phyloP scores from a whole-genome alignment of 2,113 vertebrate genomes.

The Gymnarchus niloticus region DNA sequence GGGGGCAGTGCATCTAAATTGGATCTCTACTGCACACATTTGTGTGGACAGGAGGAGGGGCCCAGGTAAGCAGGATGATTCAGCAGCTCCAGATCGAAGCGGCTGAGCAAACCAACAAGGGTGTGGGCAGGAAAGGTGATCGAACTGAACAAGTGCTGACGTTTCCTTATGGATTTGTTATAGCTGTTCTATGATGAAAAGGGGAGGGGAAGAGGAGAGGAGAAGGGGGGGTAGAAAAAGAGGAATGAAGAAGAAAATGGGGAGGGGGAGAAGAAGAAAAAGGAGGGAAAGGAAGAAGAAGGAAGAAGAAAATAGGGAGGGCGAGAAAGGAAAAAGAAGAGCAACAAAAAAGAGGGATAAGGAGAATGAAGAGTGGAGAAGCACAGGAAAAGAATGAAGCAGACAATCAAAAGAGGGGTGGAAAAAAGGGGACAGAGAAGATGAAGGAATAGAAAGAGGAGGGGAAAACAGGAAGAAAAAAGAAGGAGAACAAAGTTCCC shows the following conservation, averaged over 20 bases:
- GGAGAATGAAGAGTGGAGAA: constrained; percentile 11
- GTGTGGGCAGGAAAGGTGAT: neutral
- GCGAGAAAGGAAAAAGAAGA: neutral
- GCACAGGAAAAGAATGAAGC: neutral
- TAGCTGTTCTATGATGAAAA: neutral
- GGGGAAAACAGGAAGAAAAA: neutral
- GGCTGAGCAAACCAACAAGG: neutral
- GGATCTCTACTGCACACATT: constrained; percentile 55
- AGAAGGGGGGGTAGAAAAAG: neutral
- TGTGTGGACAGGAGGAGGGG: neutral
- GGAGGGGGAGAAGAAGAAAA: neutral
- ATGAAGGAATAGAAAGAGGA: neutral
- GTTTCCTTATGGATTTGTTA: neutral
- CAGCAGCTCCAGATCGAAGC: no score
- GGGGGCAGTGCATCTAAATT: constrained; percentile 58
- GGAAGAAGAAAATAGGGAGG: neutral
- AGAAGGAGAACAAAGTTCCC: no score
- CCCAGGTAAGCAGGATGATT: neutral
- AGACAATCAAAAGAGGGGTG: neutral
- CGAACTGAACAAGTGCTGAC: neutral
- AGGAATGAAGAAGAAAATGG: neutral
- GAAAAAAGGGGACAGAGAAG: neutral
- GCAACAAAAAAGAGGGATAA: neutral
- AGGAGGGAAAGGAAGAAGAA: neutral
- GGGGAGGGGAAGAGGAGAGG: no score